Conservation (phyloP, 2,888 invertebrate species). For the Drosophila austrosaltans region DNA sequence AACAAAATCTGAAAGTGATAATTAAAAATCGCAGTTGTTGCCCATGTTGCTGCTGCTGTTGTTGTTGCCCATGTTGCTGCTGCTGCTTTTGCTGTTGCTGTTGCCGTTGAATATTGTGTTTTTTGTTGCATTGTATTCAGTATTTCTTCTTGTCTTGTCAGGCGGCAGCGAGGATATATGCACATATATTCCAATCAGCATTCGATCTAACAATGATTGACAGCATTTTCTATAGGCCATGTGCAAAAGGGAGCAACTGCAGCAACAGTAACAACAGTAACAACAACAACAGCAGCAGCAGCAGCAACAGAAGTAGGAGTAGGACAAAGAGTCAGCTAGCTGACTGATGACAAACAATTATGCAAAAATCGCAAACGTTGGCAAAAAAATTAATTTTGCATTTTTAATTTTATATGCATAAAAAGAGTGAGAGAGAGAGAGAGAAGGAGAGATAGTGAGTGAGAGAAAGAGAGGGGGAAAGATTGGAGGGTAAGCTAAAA, state of each 20-base stretch:
- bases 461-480: not conserved
- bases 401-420: conserved; percentile 69
- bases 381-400: conserved; percentile 80
- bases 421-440: not conserved
- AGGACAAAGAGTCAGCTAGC: conserved; percentile 8
- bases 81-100: conserved; percentile 25
- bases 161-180: conserved; percentile 24
- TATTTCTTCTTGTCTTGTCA: conserved; percentile 58
- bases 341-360: conserved; percentile 80
- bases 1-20: conserved; percentile 71
- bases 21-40: conserved; percentile 67
- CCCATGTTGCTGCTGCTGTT: conserved; percentile 11
- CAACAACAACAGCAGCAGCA: not conserved
- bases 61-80: conserved; percentile 25
- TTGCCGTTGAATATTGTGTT: conserved; percentile 35
- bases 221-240: conserved; percentile 61
- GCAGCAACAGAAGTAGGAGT: not conserved
- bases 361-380: conserved; percentile 81
- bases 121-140: conserved; percentile 56
- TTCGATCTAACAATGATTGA: conserved; percentile 72
- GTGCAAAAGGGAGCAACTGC: conserved; percentile 12
- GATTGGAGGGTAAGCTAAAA: conserved; percentile 45
- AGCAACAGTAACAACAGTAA: not conserved
- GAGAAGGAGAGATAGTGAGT: not conserved
- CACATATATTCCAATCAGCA: conserved; percentile 34